phyloP scores from a whole-genome alignment of 30 jellyfish, hydroid and myxozoan species.

The Catostylus mosaicus region DNA sequence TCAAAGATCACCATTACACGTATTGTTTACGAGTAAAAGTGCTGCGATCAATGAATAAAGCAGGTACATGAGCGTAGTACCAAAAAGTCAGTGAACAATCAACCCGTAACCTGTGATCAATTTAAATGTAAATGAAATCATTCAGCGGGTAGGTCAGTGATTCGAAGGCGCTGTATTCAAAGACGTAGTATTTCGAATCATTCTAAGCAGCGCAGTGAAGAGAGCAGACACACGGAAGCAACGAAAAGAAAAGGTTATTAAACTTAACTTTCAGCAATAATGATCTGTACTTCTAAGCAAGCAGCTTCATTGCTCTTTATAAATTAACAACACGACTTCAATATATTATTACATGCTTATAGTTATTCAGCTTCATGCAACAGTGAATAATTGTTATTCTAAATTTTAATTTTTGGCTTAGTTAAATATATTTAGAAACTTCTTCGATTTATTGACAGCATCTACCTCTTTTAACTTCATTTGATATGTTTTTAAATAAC shows the following conservation, averaged over 20 bases:
- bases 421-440: no score
- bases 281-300: no score
- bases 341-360: no score
- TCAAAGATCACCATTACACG: not conserved
- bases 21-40: not conserved
- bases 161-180: constrained; percentile 28
- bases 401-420: no score
- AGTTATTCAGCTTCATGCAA: no score
- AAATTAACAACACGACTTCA: no score
- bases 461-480: no score
- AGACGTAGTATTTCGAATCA: not conserved
- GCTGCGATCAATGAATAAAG: constrained; percentile 1
- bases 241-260: not conserved
- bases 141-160: constrained; percentile 35
- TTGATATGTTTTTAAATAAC: no score
- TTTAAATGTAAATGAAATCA: not conserved
- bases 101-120: constrained; percentile 46
- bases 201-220: constrained; percentile 6
- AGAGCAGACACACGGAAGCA: constrained; percentile 39
- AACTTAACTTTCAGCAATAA: no score
- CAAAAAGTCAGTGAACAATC: constrained; percentile 31
- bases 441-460: no score
- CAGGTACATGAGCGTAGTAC: not conserved
- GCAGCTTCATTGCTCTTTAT: no score
- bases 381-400: no score